These are phyloP conservation scores for Probaryconus sp. DNA, from an alignment of 1,140 invertebrate genomes.

Conservation along the genomic window DNA sequence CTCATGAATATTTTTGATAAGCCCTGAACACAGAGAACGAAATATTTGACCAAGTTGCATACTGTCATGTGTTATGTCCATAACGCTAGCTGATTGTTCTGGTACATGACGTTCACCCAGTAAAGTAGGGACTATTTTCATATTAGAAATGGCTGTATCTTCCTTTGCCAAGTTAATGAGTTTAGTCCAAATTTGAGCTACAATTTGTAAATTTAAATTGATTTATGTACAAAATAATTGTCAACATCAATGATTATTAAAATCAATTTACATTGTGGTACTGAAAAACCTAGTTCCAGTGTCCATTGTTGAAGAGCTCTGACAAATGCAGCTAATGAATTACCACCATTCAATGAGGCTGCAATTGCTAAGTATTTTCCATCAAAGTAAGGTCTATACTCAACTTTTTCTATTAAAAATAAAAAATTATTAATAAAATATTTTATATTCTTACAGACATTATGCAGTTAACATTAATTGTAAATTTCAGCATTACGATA, in stretches of 20 bases:
- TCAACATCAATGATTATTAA: neutral
- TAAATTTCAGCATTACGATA: conserved; percentile 46
- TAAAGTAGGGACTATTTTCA: conserved; percentile 84
- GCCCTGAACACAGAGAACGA: conserved; percentile 85
- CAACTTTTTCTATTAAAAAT: conserved; percentile 73
- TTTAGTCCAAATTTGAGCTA: conserved; percentile 89
- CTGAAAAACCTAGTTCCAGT: conserved; percentile 85
- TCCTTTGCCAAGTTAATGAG: conserved; percentile 82
- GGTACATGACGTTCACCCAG: conserved; percentile 89
- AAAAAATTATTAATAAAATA: too few relatives aligned
- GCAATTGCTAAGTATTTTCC: conserved; percentile 88
- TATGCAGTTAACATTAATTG: conserved; percentile 23
- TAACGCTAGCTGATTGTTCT: conserved; percentile 82
- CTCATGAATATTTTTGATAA: conserved; percentile 88
- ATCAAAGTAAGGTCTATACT: conserved; percentile 89
- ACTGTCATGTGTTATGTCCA: conserved; percentile 85
- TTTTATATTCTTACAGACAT: too few relatives aligned
- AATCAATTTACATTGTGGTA: conserved; percentile 82
- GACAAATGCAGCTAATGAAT: conserved; percentile 90
- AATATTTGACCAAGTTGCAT: conserved; percentile 86
- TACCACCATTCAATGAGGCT: conserved; percentile 92
- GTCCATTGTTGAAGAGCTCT: conserved; percentile 90
- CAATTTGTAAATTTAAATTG: conserved; percentile 60
- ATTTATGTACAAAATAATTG: neutral
- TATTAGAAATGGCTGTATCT: conserved; percentile 77